A percentile compares a stretch with the other conserved stretches of the same genome.
Evolutionary conservation across 2,797 vertebrate genomes (phyloP).

Genomic region (Ambastaia sidthimunki): DNA sequence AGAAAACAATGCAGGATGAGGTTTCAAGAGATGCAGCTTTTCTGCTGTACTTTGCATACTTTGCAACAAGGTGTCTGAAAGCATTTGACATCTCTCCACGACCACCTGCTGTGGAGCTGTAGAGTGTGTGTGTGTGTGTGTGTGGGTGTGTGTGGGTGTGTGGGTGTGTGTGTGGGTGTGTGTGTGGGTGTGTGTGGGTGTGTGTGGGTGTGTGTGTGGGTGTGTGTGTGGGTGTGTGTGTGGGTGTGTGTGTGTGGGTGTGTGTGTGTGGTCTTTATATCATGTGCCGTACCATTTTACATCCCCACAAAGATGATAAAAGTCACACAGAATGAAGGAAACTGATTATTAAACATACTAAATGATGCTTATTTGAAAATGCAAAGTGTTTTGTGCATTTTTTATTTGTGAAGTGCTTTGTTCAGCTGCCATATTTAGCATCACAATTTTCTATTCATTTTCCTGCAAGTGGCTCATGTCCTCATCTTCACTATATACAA

Average conservation of each 20-base stretch:
- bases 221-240: too few relatives aligned
- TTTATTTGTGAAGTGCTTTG: too few relatives aligned
- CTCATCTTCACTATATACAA: background rate
- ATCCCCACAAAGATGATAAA: too few relatives aligned
- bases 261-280: too few relatives aligned
- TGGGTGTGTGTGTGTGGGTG: too few relatives aligned
- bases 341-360: too few relatives aligned
- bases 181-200: background rate
- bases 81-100: slow-evolving; percentile 16
- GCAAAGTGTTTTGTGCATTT: too few relatives aligned
- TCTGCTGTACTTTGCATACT: slow-evolving; percentile 29
- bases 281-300: too few relatives aligned
- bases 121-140: slow-evolving; percentile 29
- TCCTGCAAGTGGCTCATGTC: background rate
- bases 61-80: slow-evolving; percentile 29
- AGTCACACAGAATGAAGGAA: too few relatives aligned
- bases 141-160: background rate
- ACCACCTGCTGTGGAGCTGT: slow-evolving; percentile 27
- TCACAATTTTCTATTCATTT: background rate
- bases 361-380: too few relatives aligned
- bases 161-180: background rate
- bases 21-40: slow-evolving; percentile 28
- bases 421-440: background rate
- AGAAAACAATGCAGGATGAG: slow-evolving; percentile 10
- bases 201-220: background rate